Base-by-base conservation (phyloP, 2,888 invertebrate species). In the Petrolisthes cinctipes region DNA sequence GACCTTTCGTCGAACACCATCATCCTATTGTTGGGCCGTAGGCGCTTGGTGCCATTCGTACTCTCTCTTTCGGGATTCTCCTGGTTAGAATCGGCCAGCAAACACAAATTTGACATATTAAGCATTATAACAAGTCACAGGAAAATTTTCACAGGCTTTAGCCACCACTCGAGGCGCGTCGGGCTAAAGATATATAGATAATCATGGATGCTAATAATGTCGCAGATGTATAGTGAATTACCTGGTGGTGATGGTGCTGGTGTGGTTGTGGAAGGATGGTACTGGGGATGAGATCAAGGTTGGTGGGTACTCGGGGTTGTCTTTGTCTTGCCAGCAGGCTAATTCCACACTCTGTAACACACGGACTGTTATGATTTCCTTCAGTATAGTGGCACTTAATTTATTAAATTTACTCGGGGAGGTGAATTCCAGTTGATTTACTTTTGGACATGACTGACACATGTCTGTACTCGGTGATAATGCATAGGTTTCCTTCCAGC, bases 21-120 rank as follows among this genome's bases (percentile, higher is more conserved):
- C 90, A 90, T 90, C 68, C 90, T 73, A 23, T 90, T 90, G 73
- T 89, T 90, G 2, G 86, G 85, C 4, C 90, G 68, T 11, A 53
- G 20, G 5, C 86, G 37, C 53, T 68, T 5, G 14, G 75, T 54
- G 14, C 20, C 23, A 66, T 71, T 75, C 7, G 20, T 11, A 14
- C 23, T 5, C 37, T 17, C 7, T 4, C 37, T 9, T 5, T 23
- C 23, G 17, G 54, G 23, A n/a, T 68, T 7, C 20, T 79, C 61
- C 37, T 73, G 37, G 73, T 57, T 37, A 5, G 3, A 37, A 17
- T 53, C 23, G 1, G 37, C 53, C 17, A 51, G 53, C 17, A 17
- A 68, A 37, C 37, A 37, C 37, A 37, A 37, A 37, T 37, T 37
- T 37, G 0, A 37, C 37, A 37, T 37, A 37, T 37, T 37, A 37